Evolutionary conservation across 2,113 vertebrate species (phyloP).

Genomic region (Glaucomys volans): DNA sequence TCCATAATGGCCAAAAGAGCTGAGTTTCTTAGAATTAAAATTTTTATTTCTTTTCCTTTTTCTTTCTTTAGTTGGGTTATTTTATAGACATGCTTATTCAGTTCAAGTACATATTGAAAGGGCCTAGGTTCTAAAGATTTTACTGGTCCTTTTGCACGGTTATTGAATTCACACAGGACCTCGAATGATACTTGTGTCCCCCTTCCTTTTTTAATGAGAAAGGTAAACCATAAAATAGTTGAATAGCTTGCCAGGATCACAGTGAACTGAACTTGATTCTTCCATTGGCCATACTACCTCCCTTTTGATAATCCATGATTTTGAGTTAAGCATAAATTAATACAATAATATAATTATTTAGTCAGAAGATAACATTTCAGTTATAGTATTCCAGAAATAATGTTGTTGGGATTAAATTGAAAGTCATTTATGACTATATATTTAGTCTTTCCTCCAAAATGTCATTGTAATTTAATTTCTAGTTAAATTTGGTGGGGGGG

Average conservation of each 20-base stretch:
- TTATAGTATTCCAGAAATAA: constrained; percentile 24
- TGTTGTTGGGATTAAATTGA: constrained; percentile 13
- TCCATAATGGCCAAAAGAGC: background rate
- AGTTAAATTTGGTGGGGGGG: background rate
- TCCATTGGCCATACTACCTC: background rate
- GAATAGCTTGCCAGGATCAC: background rate
- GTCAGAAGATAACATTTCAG: background rate
- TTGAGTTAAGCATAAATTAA: constrained; percentile 30
- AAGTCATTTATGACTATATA: background rate
- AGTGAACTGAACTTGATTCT: background rate
- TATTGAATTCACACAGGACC: background rate
- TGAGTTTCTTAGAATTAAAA: constrained; percentile 35
- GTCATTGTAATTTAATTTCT: constrained; percentile 37
- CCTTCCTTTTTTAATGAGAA: background rate
- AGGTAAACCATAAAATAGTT: constrained; percentile 29
- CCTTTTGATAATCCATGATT: background rate
- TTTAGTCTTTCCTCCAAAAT: background rate
- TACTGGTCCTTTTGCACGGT: background rate
- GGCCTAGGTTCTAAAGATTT: background rate
- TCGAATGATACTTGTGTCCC: background rate
- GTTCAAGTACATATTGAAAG: background rate
- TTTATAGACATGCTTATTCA: background rate
- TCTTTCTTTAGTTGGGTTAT: constrained; percentile 29
- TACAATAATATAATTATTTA: background rate
- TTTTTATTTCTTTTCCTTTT: constrained; percentile 4